Evolutionary conservation across 2,888 invertebrate species (phyloP).

Genomic region (Troglohyphantes excavatus): DNA sequence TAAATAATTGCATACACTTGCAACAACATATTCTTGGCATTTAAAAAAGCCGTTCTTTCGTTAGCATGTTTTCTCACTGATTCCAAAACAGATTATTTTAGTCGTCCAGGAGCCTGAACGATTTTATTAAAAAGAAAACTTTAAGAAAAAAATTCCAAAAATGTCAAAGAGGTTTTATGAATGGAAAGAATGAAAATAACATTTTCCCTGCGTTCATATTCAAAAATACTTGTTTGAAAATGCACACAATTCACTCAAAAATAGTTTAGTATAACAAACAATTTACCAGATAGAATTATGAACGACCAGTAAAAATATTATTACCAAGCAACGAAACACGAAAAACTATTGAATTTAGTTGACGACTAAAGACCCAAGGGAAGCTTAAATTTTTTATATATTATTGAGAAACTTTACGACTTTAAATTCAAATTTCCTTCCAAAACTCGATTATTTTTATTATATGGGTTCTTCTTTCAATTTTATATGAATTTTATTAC

Average conservation of each 20-base stretch:
- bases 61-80: no score
- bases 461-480: constrained; percentile 35
- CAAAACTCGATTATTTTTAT: constrained; percentile 65
- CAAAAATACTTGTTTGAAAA: no score
- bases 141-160: no score
- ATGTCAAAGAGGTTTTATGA: no score
- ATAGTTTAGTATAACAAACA: not conserved
- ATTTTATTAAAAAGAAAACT: no score
- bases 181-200: no score
- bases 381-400: constrained; percentile 22
- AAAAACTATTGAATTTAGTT: constrained; percentile 9
- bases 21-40: no score
- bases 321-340: not conserved
- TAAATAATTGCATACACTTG: no score
- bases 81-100: no score
- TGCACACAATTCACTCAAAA: not conserved
- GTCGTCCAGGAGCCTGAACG: no score
- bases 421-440: constrained; percentile 71
- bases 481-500: constrained; percentile 62
- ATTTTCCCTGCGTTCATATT: no score
- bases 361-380: constrained; percentile 17
- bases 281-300: not conserved
- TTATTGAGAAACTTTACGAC: constrained; percentile 55
- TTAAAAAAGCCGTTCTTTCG: no score
- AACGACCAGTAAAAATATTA: not conserved